These are phyloP conservation scores for Chlorops oryzae DNA, from an alignment of 1,140 invertebrate species.

Conservation along the genomic window DNA sequence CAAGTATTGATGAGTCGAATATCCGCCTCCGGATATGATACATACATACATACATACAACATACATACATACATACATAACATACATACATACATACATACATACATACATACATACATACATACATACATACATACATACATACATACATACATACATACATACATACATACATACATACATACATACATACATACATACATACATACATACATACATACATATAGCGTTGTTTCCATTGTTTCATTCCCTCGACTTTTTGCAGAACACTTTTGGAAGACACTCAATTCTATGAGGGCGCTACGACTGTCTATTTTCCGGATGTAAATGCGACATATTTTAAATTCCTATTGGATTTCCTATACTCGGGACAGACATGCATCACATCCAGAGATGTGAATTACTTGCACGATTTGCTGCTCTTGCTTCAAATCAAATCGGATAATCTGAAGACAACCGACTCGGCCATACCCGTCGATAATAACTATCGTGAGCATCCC, in stretches of 20 bases:
- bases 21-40: too few relatives aligned
- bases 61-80: too few relatives aligned
- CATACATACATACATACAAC: too few relatives aligned
- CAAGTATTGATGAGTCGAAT: too few relatives aligned
- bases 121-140: too few relatives aligned
- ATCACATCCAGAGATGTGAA: slow-evolving; percentile 73
- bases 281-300: slow-evolving; percentile 61
- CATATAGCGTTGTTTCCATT: not conserved
- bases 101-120: too few relatives aligned
- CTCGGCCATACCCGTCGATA: slow-evolving; percentile 23
- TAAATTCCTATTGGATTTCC: slow-evolving; percentile 70
- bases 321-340: slow-evolving; percentile 70
- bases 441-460: slow-evolving; percentile 57
- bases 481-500: slow-evolving; percentile 9
- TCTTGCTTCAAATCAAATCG: slow-evolving; percentile 75
- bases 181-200: too few relatives aligned
- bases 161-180: too few relatives aligned
- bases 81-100: too few relatives aligned
- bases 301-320: slow-evolving; percentile 72
- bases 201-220: too few relatives aligned
- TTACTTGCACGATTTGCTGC: slow-evolving; percentile 72
- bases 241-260: too few relatives aligned
- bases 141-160: too few relatives aligned
- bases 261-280: slow-evolving; percentile 63
- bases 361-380: slow-evolving; percentile 78